A percentile compares a stretch with the other conserved stretches of the same genome.
Conservation (phyloP, 2,113 vertebrate species). For the Caretta caretta region DNA sequence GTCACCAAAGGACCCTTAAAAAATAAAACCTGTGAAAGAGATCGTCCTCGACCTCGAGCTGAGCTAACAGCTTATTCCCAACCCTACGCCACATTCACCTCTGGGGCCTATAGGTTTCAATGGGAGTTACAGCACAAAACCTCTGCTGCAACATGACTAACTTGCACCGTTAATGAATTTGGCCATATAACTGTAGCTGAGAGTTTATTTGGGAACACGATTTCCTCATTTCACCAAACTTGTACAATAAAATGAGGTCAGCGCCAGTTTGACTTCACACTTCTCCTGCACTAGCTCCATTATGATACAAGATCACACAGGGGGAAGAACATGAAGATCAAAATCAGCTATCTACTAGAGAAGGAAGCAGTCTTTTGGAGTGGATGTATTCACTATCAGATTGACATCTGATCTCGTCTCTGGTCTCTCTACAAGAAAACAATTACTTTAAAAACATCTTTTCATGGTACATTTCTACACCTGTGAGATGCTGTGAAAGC, state of each 20-base stretch:
- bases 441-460: background rate
- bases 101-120: background rate
- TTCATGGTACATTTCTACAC: background rate
- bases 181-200: background rate
- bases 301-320: background rate
- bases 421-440: background rate
- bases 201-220: background rate
- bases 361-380: too few relatives aligned
- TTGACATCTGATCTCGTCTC: too few relatives aligned
- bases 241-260: background rate
- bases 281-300: background rate
- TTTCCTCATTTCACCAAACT: background rate
- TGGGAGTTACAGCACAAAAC: background rate
- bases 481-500: background rate
- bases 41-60: too few relatives aligned
- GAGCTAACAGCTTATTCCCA: background rate
- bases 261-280: background rate
- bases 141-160: background rate
- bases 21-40: too few relatives aligned
- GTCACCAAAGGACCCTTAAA: too few relatives aligned
- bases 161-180: background rate
- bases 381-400: background rate
- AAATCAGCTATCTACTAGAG: background rate
- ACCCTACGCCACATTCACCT: background rate
- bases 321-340: background rate